Base-by-base conservation (phyloP, 1,140 invertebrate species). In the Ips nitidus region DNA sequence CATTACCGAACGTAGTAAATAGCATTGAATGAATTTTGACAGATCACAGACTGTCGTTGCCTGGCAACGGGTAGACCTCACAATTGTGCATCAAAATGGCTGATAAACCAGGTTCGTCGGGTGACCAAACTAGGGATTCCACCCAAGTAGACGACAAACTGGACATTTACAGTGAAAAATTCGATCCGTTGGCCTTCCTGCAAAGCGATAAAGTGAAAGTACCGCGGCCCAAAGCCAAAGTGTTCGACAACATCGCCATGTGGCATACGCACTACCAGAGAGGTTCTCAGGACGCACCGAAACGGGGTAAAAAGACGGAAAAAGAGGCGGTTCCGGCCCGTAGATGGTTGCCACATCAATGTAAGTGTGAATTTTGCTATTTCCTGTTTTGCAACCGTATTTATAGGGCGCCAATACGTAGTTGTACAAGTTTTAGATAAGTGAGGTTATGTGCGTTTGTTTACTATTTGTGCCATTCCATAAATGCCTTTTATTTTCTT, bases 161-260 rank as follows among this genome's bases (percentile, higher is more conserved):
- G 41, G 86, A 90, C 76, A 81, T 85, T 42, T 84, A 78, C 64
- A 90, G 88, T 76, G 84, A 86, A 3, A 82, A 82, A 53, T 92
- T 91, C 64, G 84, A 92, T 80, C 85, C 90, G 0, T 55, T 90
- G 0, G 86, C 86, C 75, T 89, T 86, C 1, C 77, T 93, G 7
- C 87, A 88, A 65, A 84, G 86, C 0, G 53, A 80, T 2, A 85
- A 86, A 72, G 73, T 82, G 0, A 77, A 79, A 71, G 41, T 89
- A 1, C 87, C 88, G 0, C 75, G 81, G 2, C 70, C 81, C 6
- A 79, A 80, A 47, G 88, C 86, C 1, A 86, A 85, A 52, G 71
- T 83, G 61, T 87, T 84, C 71, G 88, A 91, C 74, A 91, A 89
- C 75, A 55, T 90, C 37, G 77, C 80, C 2, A 87, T 86, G 77